Percentiles rank a stretch among this genome's conserved stretches.
phyloP scores from a whole-genome alignment of 2,113 vertebrate species.

The Rousettus leschenaultii region DNA sequence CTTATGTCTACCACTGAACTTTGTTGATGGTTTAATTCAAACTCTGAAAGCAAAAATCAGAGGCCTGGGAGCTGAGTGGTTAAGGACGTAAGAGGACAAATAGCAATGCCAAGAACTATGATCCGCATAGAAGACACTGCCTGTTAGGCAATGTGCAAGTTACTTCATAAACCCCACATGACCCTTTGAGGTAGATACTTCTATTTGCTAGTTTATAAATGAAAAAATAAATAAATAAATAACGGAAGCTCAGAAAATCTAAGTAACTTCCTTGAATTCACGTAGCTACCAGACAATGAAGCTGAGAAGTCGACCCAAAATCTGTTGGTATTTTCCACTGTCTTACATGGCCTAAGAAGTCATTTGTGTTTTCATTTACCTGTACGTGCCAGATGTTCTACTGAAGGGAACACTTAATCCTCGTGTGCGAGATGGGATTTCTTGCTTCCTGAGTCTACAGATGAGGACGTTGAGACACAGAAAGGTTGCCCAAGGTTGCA shows the following conservation, averaged over 20 bases:
- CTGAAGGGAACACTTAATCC: background rate
- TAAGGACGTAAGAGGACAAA: background rate
- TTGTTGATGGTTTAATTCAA: background rate
- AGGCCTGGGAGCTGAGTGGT: background rate
- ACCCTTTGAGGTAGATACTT: background rate
- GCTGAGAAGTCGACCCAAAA: background rate
- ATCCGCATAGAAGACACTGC: background rate
- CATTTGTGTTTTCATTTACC: background rate
- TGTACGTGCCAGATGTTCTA: background rate
- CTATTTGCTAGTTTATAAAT: background rate
- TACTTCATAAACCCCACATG: background rate
- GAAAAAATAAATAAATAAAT: too few species aligned
- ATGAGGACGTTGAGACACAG: background rate
- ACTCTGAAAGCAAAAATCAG: background rate
- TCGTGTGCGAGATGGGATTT: background rate
- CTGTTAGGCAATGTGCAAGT: background rate
- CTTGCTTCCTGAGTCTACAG: background rate
- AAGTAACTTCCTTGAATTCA: background rate
- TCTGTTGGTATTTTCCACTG: background rate
- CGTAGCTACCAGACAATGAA: background rate
- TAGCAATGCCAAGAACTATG: background rate
- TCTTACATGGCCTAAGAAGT: background rate
- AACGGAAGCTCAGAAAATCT: background rate
- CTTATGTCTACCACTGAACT: background rate
- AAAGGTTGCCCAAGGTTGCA: background rate